phyloP scores from a whole-genome alignment of 1,140 invertebrate genomes.

The Drosophila insularis region DNA sequence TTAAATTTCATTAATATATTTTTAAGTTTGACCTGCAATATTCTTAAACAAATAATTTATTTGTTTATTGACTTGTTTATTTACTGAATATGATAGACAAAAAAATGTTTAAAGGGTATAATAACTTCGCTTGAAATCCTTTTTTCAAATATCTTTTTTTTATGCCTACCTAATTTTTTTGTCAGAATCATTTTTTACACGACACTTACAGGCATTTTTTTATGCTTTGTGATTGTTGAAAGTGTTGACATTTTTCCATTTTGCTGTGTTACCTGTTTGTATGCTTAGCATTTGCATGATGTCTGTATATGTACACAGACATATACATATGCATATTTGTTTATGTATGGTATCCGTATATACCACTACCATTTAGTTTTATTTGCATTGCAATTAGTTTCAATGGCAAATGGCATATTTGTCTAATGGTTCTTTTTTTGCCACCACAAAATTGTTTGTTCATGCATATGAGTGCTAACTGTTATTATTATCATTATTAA shows the following conservation, averaged over 20 bases:
- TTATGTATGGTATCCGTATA: neutral
- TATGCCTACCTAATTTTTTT: neutral
- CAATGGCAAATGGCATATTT: constrained; percentile 32
- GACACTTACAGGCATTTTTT: neutral
- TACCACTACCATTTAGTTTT: constrained; percentile 2
- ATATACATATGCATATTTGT: neutral
- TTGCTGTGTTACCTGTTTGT: constrained; percentile 1
- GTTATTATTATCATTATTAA: constrained; percentile 26
- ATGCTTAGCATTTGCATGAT: constrained; percentile 7
- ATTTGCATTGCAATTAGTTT: constrained; percentile 34
- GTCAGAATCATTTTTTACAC: neutral
- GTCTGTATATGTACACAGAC: neutral
- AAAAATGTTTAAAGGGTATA: neutral
- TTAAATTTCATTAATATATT: too few species aligned
- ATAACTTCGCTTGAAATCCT: neutral
- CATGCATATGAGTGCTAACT: neutral
- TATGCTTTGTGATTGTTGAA: neutral
- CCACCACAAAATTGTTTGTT: constrained; percentile 17
- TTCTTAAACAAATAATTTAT: too few species aligned
- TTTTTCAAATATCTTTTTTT: neutral
- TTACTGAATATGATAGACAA: too few species aligned
- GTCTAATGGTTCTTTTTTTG: constrained; percentile 13
- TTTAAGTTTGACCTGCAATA: too few species aligned
- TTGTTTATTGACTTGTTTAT: too few species aligned
- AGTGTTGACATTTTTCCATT: constrained; percentile 19